Evolutionary conservation across 2,797 vertebrate species (phyloP).

Genomic region (Odontamblyopus lacepedii): DNA sequence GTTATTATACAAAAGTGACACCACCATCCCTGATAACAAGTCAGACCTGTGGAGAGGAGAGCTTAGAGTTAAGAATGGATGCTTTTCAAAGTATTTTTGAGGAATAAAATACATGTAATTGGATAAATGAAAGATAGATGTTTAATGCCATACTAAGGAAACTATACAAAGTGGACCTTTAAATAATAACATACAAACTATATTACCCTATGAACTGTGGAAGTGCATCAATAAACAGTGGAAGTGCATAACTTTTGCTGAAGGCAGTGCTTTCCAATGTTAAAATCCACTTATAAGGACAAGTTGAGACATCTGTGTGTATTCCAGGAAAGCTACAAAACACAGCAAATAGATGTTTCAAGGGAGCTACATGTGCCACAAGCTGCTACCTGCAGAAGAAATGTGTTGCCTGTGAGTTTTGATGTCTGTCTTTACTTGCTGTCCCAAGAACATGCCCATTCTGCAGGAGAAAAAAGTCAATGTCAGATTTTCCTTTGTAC

Average conservation of each 20-base stretch:
- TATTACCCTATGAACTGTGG: neutral
- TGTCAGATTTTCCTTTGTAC: conserved; percentile 19
- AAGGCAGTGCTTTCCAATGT: neutral
- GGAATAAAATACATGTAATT: no score
- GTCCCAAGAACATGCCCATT: conserved; percentile 28
- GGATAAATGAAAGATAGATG: no score
- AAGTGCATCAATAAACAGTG: neutral
- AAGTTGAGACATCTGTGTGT: conserved; percentile 44
- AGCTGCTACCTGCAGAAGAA: conserved; percentile 49
- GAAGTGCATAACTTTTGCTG: neutral
- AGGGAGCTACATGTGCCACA: conserved; percentile 15
- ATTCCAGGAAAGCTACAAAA: conserved; percentile 15
- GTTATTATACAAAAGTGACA: no score
- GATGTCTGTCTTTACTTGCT: conserved; percentile 17
- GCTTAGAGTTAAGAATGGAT: no score
- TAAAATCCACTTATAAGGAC: conserved; percentile 8
- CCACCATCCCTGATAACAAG: no score
- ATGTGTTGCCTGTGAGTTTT: conserved; percentile 8
- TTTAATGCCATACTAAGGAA: no score
- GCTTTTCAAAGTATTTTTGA: no score
- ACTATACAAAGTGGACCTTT: neutral
- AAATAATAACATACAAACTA: neutral
- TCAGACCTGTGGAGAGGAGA: no score
- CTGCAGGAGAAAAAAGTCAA: neutral
- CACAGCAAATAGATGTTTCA: conserved; percentile 18